Base-by-base conservation (phyloP, 1,140 invertebrate genomes). In the Euura saliciscinereae region DNA sequence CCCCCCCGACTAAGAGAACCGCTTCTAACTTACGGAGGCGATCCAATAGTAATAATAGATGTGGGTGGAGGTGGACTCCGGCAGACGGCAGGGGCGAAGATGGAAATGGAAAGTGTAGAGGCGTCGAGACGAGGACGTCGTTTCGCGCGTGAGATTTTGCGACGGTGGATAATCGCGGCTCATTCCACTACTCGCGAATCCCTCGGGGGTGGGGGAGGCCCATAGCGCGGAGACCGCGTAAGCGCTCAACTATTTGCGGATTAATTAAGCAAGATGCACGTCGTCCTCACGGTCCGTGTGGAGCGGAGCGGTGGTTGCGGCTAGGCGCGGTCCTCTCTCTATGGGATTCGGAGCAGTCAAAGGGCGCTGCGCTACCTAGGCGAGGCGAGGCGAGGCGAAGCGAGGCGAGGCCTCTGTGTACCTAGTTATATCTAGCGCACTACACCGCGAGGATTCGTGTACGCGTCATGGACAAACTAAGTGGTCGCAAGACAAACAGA, bases 41-140 rank as follows among this genome's bases (percentile, higher is more conserved):
- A 74, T 74, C 73, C 73, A 74, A 74, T 74, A 70, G 65, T 69
- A 74, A 79, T 79, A 79, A 79, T 79, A 79, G 78, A 76, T 79
- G 78, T 73, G 74, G 78, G 28, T 1, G 28, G 28, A 28, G 28
- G 28, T 28, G 1, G 28, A 28, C 28, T 28, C 28, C 28, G 28
- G 28, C 28, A 28, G 51, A 59, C 51, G 8, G 51, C 51, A n/a
- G 13, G 51, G 51, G 51, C 28, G 28, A 28, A 28, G 28, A 28
- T 28, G 28, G 28, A 28, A 28, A 28, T 28, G 28, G 28, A 28
- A 28, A 28, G 28, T 28, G 28, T 28, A 28, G 28, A 28, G 28
- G 28, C 28, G 28, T 28, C 28, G 28, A 28, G 51, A 8, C 6
- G 5, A 59, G 3, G 51, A 11, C 51, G 51, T 51, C 46, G 46